These are phyloP conservation scores for Saturnia japonica DNA, from an alignment of 2,888 invertebrate species.

Conservation along the genomic window DNA sequence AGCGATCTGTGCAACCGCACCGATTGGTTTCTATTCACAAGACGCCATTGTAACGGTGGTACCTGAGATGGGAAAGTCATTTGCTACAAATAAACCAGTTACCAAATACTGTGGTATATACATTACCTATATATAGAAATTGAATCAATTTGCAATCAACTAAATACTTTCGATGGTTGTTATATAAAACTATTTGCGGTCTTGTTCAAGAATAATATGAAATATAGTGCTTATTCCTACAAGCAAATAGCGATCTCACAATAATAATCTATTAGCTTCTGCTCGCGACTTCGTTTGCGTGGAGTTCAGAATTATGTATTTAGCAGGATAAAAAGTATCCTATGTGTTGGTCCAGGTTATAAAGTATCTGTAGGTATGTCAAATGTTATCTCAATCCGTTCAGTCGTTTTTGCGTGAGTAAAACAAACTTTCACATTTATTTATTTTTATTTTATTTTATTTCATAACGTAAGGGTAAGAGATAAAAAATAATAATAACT, in stretches of 20 bases:
- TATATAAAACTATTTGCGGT: neutral
- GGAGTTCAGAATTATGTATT: too few relatives aligned
- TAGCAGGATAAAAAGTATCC: too few relatives aligned
- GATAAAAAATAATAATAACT: too few relatives aligned
- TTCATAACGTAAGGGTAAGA: too few relatives aligned
- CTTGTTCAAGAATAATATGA: neutral
- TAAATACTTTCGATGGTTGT: neutral
- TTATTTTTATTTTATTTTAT: too few relatives aligned
- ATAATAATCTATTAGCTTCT: too few relatives aligned
- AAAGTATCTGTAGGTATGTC: too few relatives aligned
- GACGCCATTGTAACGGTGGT: constrained; percentile 39
- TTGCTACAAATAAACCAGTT: constrained; percentile 48
- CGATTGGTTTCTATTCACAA: constrained; percentile 57
- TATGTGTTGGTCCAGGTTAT: too few relatives aligned
- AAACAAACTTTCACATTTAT: too few relatives aligned
- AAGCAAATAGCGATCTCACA: neutral
- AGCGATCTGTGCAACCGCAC: constrained; percentile 60
- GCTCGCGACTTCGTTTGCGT: too few relatives aligned
- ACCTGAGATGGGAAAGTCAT: constrained; percentile 58
- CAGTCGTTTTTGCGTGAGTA: too few relatives aligned
- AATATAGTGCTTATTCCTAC: neutral
- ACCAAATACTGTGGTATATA: constrained; percentile 45
- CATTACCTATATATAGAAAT: constrained; percentile 32
- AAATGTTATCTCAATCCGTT: too few relatives aligned
- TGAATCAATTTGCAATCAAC: constrained; percentile 40